A percentile compares a stretch with the other conserved stretches of the same genome.
phyloP scores from a whole-genome alignment of 2,888 invertebrate genomes.

The Dynastes maya region DNA sequence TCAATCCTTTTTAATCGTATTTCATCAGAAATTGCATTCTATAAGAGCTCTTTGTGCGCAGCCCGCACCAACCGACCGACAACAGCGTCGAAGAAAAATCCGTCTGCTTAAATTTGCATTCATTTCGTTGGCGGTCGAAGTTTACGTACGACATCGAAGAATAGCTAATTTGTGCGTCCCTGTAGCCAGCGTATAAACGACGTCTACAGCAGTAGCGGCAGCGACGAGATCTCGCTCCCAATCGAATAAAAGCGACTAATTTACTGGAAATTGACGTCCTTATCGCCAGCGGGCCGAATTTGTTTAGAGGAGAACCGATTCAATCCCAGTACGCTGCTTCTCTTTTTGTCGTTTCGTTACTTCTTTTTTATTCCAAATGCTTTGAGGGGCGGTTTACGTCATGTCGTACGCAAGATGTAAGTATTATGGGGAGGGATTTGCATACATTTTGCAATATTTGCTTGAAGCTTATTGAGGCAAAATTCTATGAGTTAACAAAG shows the following conservation, averaged over 20 bases:
- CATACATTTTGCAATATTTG: too few species aligned
- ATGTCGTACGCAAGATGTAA: too few species aligned
- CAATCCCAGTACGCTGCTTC: background rate
- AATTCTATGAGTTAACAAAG: too few species aligned
- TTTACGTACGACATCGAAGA: background rate
- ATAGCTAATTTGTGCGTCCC: conserved; percentile 10
- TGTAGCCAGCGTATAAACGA: background rate
- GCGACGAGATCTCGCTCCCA: too few species aligned
- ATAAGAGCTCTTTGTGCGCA: background rate
- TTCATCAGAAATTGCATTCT: background rate
- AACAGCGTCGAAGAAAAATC: background rate
- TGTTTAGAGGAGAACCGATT: background rate
- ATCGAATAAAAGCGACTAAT: conserved; percentile 13
- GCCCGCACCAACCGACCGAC: too few species aligned
- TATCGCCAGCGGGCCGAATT: background rate
- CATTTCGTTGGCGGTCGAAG: background rate
- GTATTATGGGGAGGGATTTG: too few species aligned
- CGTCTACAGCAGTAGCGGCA: background rate
- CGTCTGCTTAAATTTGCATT: background rate
- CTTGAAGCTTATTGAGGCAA: too few species aligned
- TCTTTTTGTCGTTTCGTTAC: too few species aligned
- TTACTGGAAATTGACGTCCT: conserved; percentile 11
- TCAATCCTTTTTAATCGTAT: background rate
- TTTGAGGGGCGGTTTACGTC: too few species aligned
- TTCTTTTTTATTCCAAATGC: too few species aligned